phyloP scores from a whole-genome alignment of 2,113 vertebrate genomes.

The Brachyhypopomus occidentalis region DNA sequence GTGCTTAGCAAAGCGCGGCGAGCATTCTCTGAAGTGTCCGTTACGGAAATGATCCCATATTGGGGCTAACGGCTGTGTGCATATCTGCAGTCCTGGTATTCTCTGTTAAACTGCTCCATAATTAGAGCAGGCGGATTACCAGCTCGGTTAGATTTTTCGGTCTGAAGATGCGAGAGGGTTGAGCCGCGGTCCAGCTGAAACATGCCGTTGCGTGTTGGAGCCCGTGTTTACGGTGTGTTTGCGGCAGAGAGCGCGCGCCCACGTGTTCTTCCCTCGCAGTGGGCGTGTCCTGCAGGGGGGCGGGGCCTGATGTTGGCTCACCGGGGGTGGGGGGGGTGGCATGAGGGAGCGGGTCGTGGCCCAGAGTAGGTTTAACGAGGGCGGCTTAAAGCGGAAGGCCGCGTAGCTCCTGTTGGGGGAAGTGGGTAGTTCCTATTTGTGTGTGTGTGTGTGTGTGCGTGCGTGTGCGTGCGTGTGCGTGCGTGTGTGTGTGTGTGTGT shows the following conservation, averaged over 20 bases:
- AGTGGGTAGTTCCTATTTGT: too few relatives aligned
- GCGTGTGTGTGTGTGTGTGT: slow-evolving; percentile 42
- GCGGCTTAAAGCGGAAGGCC: slow-evolving; percentile 32
- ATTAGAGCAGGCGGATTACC: slow-evolving; percentile 45
- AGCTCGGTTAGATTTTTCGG: slow-evolving; percentile 26
- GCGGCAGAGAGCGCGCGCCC: not conserved
- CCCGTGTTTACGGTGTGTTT: too few relatives aligned
- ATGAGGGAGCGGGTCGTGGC: not conserved
- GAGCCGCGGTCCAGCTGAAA: too few relatives aligned
- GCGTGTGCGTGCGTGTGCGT: slow-evolving; percentile 46
- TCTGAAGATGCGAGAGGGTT: slow-evolving; percentile 3
- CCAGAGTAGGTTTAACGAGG: not conserved
- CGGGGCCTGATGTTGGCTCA: not conserved
- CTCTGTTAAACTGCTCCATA: slow-evolving; percentile 44
- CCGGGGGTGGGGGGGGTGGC: not conserved
- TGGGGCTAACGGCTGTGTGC: slow-evolving; percentile 15
- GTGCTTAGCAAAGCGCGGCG: slow-evolving; percentile 18
- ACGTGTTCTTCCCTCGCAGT: not conserved
- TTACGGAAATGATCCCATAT: slow-evolving; percentile 33
- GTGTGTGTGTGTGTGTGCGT: slow-evolving; percentile 48
- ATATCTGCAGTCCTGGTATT: slow-evolving; percentile 38
- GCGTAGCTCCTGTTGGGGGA: slow-evolving; percentile 15
- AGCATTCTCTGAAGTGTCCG: not conserved
- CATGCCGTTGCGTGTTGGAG: too few relatives aligned
- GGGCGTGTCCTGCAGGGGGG: not conserved